Conservation (phyloP, 2,797 vertebrate genomes). For the Clamator glandarius region DNA sequence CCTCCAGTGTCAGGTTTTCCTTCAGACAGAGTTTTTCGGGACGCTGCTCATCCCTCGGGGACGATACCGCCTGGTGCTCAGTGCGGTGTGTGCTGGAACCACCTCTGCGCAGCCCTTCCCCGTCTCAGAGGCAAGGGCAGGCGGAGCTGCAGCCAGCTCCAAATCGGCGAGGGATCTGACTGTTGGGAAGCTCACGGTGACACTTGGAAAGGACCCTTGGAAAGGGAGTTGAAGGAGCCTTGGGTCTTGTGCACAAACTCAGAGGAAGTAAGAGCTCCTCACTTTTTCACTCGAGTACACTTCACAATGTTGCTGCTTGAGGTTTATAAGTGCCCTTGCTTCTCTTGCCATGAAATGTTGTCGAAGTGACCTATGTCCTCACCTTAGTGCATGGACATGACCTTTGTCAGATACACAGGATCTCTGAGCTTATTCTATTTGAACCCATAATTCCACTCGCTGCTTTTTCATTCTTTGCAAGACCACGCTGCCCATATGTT, state of each 20-base stretch:
- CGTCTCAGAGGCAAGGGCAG: too few species aligned
- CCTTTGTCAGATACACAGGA: not conserved
- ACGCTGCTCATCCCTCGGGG: too few species aligned
- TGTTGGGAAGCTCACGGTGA: too few species aligned
- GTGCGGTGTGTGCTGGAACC: too few species aligned
- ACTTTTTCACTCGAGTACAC: not conserved
- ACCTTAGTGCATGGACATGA: rapidly evolving
- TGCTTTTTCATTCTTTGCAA: not conserved
- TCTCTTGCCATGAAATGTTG: not conserved
- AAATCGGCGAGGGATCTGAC: too few species aligned
- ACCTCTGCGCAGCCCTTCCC: too few species aligned
- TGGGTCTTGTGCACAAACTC: rapidly evolving
- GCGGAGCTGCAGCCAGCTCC: too few species aligned
- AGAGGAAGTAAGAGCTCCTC: not conserved
- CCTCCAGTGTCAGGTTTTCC: too few species aligned
- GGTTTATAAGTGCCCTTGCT: not conserved
- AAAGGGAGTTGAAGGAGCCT: not conserved
- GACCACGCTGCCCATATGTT: not conserved
- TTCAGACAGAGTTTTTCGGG: too few species aligned
- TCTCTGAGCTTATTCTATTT: not conserved
- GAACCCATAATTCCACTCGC: not conserved
- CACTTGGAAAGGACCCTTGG: too few species aligned
- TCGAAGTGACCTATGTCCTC: not conserved
- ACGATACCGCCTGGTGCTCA: too few species aligned
- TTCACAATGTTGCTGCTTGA: not conserved